phyloP scores from a whole-genome alignment of 2,113 vertebrate genomes.

The Xerus inauris region DNA sequence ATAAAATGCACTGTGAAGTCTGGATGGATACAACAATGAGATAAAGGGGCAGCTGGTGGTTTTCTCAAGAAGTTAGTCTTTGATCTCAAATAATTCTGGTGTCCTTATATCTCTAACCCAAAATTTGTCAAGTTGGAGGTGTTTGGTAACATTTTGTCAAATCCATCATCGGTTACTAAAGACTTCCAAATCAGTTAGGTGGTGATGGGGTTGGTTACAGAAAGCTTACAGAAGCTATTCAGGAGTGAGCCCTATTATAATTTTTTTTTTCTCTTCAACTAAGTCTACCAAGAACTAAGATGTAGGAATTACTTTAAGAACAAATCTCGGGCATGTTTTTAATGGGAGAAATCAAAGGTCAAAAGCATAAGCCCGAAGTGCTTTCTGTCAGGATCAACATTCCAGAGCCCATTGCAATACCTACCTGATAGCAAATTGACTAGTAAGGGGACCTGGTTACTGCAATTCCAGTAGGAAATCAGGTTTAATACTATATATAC shows the following conservation, averaged over 20 bases:
- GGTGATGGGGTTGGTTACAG: no score
- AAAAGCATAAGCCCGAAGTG: not conserved
- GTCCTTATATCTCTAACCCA: not conserved
- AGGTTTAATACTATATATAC: not conserved
- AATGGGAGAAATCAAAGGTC: not conserved
- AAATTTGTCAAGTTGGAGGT: not conserved
- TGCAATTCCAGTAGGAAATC: not conserved
- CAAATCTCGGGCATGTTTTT: constrained; percentile 6
- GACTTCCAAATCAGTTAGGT: not conserved
- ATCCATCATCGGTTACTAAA: not conserved
- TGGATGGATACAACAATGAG: not conserved
- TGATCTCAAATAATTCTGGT: not conserved
- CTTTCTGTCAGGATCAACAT: not conserved
- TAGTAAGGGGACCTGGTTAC: not conserved
- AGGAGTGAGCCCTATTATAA: not conserved
- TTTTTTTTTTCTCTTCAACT: constrained; percentile 1
- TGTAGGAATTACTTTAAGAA: not conserved
- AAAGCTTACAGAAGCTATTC: not conserved
- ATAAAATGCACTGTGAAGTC: not conserved
- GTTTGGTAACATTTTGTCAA: not conserved
- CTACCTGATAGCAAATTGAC: not conserved
- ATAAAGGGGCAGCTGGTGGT: not conserved
- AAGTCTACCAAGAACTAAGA: not conserved
- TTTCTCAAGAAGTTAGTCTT: not conserved
- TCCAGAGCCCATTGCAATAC: not conserved